Evolutionary conservation across 2,113 vertebrate species (phyloP), one percentile per base, ranked within the genome.

Genomic region (Stegostoma tigrinum): DNA sequence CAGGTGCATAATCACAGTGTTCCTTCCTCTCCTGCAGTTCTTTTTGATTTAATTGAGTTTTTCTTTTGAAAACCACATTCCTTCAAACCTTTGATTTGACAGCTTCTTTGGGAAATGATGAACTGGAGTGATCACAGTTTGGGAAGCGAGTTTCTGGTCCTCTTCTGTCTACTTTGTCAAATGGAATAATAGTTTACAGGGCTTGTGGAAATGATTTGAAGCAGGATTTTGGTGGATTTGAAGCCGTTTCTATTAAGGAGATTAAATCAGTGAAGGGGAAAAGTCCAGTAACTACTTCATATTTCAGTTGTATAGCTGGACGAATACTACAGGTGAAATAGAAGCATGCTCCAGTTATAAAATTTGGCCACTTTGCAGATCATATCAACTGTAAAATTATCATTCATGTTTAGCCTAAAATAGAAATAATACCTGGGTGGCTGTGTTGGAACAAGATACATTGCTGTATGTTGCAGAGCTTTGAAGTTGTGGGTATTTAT

Each of bases 101-200:
- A 27, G 3, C 52, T 55, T 55, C 34, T 89, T 61, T 30, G 64
- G 87, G 52, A 90, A 34, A 30, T 52, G 52, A 55, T 61, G 15
- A 64, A 34, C 87, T 34, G 30, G 85, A 52, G 52, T 17, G 52
- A 66, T 66, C 38, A 38, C 61, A 93, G 55, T 66, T n/a, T 5
- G 89, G 89, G 14, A 61, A 93, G 89, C 34, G 89, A 61, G 89
- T 93, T 93, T 66, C 34, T 93, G n/a, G 89, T 93, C 89, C 61
- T 93, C 89, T 66, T 93, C 89, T 93, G 89, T 66, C 89, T 93
- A 64, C 34, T 66, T 15, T 38, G 89, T 93, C 19, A 15, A 90
- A 17, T 61, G 87, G 87, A n/a, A 55, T 55, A 7, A 48, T 87
- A 48, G 86, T 30, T 61, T 55, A 38, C 34, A 21, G 61, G 15